phyloP scores from a whole-genome alignment of 2,888 invertebrate species.

The Agrotis clavis region DNA sequence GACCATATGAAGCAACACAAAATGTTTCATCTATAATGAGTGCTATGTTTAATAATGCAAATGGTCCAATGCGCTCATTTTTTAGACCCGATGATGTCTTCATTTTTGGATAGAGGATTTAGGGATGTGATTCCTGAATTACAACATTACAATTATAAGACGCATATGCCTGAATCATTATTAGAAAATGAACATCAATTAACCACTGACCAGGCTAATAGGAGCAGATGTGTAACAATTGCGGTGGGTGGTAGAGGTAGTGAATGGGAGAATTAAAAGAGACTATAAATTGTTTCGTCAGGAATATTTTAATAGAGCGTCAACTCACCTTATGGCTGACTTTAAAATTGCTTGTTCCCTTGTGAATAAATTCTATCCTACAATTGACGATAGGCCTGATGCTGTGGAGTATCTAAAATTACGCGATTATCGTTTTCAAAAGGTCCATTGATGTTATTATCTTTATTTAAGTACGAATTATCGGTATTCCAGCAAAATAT shows the following conservation, averaged over 20 bases:
- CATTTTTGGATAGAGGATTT: constrained; percentile 28
- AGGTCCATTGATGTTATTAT: no score
- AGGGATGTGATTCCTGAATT: constrained; percentile 19
- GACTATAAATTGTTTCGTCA: constrained; percentile 20
- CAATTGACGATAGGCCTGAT: constrained; percentile 23
- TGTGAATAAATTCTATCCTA: constrained; percentile 21
- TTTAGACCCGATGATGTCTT: constrained; percentile 24
- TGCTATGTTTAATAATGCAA: constrained; percentile 2
- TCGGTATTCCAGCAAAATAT: no score
- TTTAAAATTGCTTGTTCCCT: constrained; percentile 21
- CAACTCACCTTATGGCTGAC: constrained; percentile 6
- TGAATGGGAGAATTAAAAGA: constrained; percentile 18
- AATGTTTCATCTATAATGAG: background rate
- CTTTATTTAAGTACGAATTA: no score
- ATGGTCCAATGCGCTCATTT: constrained; percentile 1
- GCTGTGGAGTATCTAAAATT: background rate
- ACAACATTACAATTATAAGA: constrained; percentile 26
- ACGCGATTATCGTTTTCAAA: no score
- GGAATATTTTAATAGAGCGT: constrained; percentile 27
- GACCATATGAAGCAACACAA: constrained; percentile 4
- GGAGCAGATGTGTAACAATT: constrained; percentile 24
- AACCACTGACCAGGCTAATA: constrained; percentile 20
- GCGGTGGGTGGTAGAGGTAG: constrained; percentile 19
- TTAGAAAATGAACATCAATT: constrained; percentile 23
- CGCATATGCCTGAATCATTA: constrained; percentile 21